Percentiles rank a stretch among this genome's conserved stretches.
Evolutionary conservation across 1,140 invertebrate genomes (phyloP).

Genomic region (Apis laboriosa): DNA sequence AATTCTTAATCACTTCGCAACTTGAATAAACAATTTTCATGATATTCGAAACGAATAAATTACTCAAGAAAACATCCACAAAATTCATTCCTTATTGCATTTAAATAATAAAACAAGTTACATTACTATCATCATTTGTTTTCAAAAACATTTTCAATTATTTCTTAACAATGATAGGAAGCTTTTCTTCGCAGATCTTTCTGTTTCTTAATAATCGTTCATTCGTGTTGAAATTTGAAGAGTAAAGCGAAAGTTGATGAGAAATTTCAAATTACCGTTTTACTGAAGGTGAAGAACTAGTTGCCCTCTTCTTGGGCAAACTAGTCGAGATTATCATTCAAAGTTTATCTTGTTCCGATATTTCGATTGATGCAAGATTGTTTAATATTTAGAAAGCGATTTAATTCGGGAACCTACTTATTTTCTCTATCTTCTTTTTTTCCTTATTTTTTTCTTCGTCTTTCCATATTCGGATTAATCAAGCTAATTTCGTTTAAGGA

Average conservation of each 20-base stretch:
- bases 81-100: too few relatives aligned
- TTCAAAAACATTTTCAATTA: neutral
- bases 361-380: neutral
- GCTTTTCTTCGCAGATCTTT: neutral
- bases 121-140: neutral
- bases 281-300: neutral
- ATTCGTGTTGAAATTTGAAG: neutral
- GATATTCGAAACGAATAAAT: too few relatives aligned
- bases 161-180: neutral
- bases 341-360: neutral
- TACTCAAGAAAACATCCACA: too few relatives aligned
- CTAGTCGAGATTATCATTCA: neutral
- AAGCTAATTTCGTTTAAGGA: neutral
- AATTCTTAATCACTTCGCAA: too few relatives aligned
- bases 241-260: neutral
- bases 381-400: neutral
- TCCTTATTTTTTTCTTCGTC: neutral
- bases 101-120: neutral
- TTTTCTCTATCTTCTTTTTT: neutral
- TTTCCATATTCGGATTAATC: neutral
- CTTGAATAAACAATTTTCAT: too few relatives aligned
- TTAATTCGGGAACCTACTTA: neutral
- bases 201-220: neutral
- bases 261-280: conserved; percentile 3
- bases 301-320: neutral